Conservation (phyloP, 2,797 vertebrate species). For the Phoxinus dragarum region DNA sequence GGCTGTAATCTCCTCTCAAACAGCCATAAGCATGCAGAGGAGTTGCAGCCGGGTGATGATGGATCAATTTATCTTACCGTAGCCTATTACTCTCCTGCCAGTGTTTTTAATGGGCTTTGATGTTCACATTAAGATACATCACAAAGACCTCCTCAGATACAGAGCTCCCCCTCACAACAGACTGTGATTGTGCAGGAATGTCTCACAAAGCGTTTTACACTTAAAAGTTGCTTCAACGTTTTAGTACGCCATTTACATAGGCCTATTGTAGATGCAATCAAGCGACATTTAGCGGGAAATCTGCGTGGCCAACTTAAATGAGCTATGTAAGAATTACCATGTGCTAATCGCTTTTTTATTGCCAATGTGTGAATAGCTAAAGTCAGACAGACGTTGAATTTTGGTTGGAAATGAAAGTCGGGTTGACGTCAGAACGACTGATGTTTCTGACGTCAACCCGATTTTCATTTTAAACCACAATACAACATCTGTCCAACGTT, state of each 20-base stretch:
- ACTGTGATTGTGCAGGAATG: background rate
- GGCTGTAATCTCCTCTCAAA: slow-evolving; percentile 74
- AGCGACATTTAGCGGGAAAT: background rate
- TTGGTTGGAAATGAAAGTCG: too few species aligned
- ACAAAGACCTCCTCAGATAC: slow-evolving; percentile 64
- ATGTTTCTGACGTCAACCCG: too few species aligned
- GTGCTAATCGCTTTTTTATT: background rate
- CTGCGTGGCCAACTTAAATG: background rate
- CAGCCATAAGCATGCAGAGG: slow-evolving; percentile 64
- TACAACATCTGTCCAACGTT: too few species aligned
- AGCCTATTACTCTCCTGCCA: slow-evolving; percentile 46
- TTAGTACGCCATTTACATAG: background rate
- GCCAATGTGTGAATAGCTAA: too few species aligned
- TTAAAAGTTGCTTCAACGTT: background rate
- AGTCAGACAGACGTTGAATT: too few species aligned
- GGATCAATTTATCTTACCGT: slow-evolving; percentile 72
- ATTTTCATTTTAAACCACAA: too few species aligned
- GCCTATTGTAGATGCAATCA: background rate
- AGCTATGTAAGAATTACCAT: background rate
- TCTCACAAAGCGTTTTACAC: background rate
- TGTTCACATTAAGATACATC: slow-evolving; percentile 76
- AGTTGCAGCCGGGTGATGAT: slow-evolving; percentile 70
- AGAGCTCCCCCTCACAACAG: background rate
- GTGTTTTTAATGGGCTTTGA: slow-evolving; percentile 76
- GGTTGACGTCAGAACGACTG: too few species aligned